These are phyloP conservation scores for Lacanobia wlatinum DNA, from an alignment of 2,888 invertebrate genomes.

Conservation along the genomic window DNA sequence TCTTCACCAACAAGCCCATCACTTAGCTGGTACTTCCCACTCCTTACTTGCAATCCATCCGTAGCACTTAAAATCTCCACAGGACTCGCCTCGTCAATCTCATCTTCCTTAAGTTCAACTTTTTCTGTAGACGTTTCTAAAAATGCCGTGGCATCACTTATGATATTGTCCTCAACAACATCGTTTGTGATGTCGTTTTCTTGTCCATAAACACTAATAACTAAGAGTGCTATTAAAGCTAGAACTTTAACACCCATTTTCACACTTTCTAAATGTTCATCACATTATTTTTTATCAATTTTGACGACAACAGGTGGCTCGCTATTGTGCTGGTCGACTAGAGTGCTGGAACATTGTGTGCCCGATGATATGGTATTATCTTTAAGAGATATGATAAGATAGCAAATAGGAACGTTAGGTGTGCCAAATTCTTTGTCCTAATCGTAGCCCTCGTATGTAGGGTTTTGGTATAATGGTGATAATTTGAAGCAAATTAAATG, in stretches of 20 bases:
- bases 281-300: conserved; percentile 82
- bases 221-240: conserved; percentile 79
- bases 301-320: conserved; percentile 82
- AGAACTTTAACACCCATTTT: conserved; percentile 85
- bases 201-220: conserved; percentile 83
- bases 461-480: conserved; percentile 66
- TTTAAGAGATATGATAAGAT: conserved; percentile 87
- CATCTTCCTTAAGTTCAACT: conserved; percentile 65
- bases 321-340: conserved; percentile 83
- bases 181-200: conserved; percentile 74
- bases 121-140: conserved; percentile 50
- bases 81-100: conserved; percentile 69
- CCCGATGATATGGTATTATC: conserved; percentile 87
- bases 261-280: conserved; percentile 75
- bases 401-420: conserved; percentile 88
- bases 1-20: conserved; percentile 79
- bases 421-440: conserved; percentile 90
- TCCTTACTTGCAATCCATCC: conserved; percentile 77
- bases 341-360: conserved; percentile 81
- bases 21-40: conserved; percentile 85
- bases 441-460: conserved; percentile 77
- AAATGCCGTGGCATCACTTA: conserved; percentile 56
- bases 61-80: conserved; percentile 76
- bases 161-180: conserved; percentile 68
- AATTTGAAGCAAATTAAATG: conserved; percentile 53